Evolutionary conservation across 92 coral and sea anemone species (phyloP).

Genomic region (Pocillopora meandrina): DNA sequence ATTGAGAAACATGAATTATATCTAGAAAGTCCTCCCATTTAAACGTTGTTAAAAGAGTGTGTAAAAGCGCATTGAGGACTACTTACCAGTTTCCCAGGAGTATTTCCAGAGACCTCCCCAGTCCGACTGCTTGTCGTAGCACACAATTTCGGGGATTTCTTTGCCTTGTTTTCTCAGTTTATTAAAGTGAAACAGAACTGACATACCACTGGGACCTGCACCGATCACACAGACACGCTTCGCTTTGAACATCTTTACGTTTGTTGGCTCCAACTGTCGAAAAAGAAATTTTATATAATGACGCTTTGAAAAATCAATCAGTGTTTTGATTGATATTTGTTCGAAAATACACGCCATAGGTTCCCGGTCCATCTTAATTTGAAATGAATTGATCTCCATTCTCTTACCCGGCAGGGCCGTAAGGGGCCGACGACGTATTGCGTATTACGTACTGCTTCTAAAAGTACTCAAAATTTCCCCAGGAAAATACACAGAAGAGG

Average conservation of each 20-base stretch:
- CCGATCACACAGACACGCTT: conserved; percentile 73
- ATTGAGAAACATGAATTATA: no score
- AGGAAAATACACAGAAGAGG: conserved; percentile 25
- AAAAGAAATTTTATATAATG: no score
- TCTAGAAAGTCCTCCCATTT: no score
- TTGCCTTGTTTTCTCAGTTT: conserved; percentile 55
- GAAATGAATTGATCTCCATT: no score
- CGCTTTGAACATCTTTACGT: conserved; percentile 37
- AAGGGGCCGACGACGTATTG: no score
- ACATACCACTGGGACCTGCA: conserved; percentile 79
- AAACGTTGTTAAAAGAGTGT: no score
- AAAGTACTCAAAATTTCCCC: not conserved
- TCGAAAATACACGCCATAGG: no score
- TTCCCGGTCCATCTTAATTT: no score
- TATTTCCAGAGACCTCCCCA: conserved; percentile 75
- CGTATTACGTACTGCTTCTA: no score
- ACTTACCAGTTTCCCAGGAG: conserved; percentile 65
- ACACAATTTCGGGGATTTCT: conserved; percentile 65
- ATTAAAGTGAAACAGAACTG: conserved; percentile 56
- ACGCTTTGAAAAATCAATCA: no score
- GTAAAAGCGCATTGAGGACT: not conserved
- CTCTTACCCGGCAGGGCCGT: no score
- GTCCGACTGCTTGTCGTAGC: conserved; percentile 62
- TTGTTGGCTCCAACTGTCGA: not conserved
- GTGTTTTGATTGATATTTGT: no score